These are phyloP conservation scores for Tachina grossa DNA, from an alignment of 2,888 invertebrate genomes.

Conservation along the genomic window DNA sequence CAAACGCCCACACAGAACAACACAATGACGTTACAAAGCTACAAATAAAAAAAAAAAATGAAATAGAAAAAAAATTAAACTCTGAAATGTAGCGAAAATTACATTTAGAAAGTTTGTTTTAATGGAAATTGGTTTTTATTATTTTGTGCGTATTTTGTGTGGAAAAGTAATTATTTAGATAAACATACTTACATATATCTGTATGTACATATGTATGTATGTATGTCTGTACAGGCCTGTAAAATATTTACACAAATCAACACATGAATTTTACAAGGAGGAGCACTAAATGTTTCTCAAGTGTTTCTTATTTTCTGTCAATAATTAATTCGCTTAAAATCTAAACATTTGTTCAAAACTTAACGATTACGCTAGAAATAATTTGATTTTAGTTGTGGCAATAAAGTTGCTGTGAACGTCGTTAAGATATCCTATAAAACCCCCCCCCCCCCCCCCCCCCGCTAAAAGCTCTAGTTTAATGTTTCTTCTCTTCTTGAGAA, in stretches of 20 bases:
- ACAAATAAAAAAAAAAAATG: background rate
- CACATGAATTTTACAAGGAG: background rate
- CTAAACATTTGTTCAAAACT: too few species aligned
- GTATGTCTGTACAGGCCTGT: conserved; percentile 1
- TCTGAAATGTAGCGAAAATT: conserved; percentile 63
- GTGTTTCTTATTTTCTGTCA: background rate
- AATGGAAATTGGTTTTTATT: conserved; percentile 67
- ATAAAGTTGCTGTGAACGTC: too few species aligned
- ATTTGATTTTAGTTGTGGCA: too few species aligned
- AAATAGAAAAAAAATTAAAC: background rate
- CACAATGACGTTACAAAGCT: background rate
- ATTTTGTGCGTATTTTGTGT: conserved; percentile 21
- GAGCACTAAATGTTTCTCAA: background rate
- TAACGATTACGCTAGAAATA: too few species aligned
- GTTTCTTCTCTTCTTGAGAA: too few species aligned
- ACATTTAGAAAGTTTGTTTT: conserved; percentile 66
- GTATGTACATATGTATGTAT: background rate
- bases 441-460: too few species aligned
- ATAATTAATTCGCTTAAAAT: background rate
- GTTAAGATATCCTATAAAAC: too few species aligned
- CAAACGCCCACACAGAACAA: background rate
- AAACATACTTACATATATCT: background rate
- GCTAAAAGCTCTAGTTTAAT: too few species aligned
- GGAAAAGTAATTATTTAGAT: background rate
- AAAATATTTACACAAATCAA: background rate